phyloP scores from a whole-genome alignment of 1,140 invertebrate species.

The Doryteuthis pealeii region DNA sequence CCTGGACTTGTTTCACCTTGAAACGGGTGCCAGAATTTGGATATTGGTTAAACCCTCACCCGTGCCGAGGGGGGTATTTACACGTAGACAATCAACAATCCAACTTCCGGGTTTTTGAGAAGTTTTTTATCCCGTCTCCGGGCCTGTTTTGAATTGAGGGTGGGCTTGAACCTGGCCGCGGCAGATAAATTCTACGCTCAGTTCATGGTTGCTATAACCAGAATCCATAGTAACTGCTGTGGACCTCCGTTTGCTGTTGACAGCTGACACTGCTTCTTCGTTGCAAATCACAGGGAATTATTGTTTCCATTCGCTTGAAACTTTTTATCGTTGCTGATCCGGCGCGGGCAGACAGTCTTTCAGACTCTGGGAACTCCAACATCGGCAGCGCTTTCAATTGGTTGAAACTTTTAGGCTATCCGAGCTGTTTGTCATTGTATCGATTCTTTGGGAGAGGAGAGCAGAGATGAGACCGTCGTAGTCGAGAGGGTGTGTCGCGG shows the following conservation, averaged over 20 bases:
- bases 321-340: neutral
- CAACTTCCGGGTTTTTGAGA: neutral
- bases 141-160: neutral
- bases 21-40: neutral
- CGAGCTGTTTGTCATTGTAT: neutral
- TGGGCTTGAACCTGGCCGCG: neutral
- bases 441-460: neutral
- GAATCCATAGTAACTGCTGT: neutral
- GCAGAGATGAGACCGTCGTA: slow-evolving; percentile 8
- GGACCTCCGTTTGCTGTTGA: neutral
- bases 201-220: slow-evolving; percentile 6
- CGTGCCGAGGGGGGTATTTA: neutral
- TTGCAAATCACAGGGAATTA: neutral
- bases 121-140: neutral
- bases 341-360: neutral
- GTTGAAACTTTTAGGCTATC: neutral
- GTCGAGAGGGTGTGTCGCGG: slow-evolving; percentile 3
- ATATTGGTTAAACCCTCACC: neutral
- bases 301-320: neutral
- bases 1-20: neutral
- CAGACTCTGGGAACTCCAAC: too few species aligned
- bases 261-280: neutral
- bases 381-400: neutral
- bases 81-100: neutral
- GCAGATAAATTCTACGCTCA: neutral